phyloP scores from a whole-genome alignment of 1,140 invertebrate genomes.

The Saccostrea echinata region DNA sequence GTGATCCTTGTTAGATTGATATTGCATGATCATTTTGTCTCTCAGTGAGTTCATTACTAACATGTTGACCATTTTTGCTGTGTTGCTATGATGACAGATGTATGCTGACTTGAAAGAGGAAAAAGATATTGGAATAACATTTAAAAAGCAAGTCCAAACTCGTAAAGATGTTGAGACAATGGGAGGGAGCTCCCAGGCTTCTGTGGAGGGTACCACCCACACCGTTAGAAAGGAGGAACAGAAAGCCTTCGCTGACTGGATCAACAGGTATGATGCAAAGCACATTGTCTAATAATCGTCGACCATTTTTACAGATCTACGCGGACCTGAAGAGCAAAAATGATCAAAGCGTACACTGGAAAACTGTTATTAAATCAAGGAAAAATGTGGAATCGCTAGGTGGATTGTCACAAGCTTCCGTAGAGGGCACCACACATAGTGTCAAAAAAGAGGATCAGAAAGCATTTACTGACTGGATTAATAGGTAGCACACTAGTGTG shows the following conservation, averaged over 20 bases:
- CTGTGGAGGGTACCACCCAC: conserved; percentile 92
- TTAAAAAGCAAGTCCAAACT: conserved; percentile 95
- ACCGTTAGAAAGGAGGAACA: conserved; percentile 92
- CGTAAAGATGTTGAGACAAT: conserved; percentile 95
- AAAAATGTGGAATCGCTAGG: conserved; percentile 96
- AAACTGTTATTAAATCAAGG: conserved; percentile 87
- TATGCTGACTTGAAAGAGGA: conserved; percentile 92
- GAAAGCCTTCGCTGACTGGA: conserved; percentile 99
- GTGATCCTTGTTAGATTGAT: not conserved
- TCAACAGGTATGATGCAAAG: conserved; percentile 87
- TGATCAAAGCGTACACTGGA: conserved; percentile 12
- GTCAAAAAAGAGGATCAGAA: conserved; percentile 94
- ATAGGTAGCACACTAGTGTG: conserved; percentile 82
- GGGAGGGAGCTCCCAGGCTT: conserved; percentile 96
- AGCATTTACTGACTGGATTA: conserved; percentile 99
- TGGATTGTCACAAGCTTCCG: conserved; percentile 97
- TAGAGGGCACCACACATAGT: conserved; percentile 89
- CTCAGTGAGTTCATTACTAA: not conserved
- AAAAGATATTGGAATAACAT: conserved; percentile 92
- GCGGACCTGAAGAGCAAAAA: conserved; percentile 16
- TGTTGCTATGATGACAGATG: conserved; percentile 82
- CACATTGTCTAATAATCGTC: conserved; percentile 2
- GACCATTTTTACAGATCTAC: conserved; percentile 26
- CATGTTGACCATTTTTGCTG: not conserved
- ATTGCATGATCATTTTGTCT: not conserved